Evolutionary conservation across 37 sponge, comb jelly and placozoan genomes (phyloP), one percentile per base, ranked within the genome.

Genomic region (Hexactinellida sp.): DNA sequence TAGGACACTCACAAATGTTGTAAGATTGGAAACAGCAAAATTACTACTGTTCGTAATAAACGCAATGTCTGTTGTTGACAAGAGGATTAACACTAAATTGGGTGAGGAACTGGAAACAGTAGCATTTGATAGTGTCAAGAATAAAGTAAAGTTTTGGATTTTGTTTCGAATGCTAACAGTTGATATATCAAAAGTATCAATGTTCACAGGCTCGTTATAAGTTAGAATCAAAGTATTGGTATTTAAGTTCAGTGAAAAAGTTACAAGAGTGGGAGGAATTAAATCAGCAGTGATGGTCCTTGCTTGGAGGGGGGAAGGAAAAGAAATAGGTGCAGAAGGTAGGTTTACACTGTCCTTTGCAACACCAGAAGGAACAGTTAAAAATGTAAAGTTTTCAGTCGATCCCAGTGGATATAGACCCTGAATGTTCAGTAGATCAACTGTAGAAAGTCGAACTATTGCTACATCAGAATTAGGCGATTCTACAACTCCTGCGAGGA

Each of bases 161-260:
- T 89, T 86, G 25, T 88, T 86, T 9, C 90, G 83, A 16, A 92
- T 88, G 37, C 91, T 86, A 9, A 54, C 38, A 0, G 55, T 55
- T 35, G 90, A 55, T 10, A 90, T 88, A 86, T 89, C 83, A 1
- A 95, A 87, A 1, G 93, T 89, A 23, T 88, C 82, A 37, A 90
- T 88, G 39, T 95, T 93, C 63, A 95, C 82, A n/a, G 93, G 92
- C 83, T 95, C 93, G 84, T 34, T 63, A 54, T 93, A 93, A 0
- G 92, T 93, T 76, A 95, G 37, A 0, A 90, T 13, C 51, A 95
- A 85, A 5, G 21, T 82, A 84, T 95, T 93, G 0, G 37, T 28
- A 83, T 85, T 86, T 23, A 95, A 51, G 38, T 95, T 92, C 36
- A 95, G 84, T 24, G 90, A 84, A 39, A 90, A 91, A 0, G 85